Conservation (phyloP, 2,113 vertebrate genomes). For the Mus pahari region DNA sequence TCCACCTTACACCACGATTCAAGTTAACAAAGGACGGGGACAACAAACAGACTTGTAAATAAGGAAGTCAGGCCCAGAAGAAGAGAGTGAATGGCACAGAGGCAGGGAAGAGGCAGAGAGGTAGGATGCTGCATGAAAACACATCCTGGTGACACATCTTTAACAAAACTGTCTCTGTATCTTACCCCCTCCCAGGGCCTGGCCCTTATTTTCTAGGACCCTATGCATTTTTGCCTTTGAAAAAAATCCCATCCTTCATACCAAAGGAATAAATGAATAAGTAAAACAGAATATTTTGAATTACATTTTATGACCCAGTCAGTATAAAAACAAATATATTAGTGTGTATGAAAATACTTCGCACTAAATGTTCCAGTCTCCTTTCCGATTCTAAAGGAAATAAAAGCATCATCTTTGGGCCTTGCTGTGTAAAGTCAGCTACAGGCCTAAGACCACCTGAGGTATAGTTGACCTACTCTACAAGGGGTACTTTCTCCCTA, state of each 20-base stretch:
- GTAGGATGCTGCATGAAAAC: background rate
- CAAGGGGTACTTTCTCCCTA: background rate
- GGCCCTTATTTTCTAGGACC: background rate
- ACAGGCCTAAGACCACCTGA: background rate
- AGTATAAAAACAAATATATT: background rate
- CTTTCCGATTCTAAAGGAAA: slow-evolving; percentile 12
- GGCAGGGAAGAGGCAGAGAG: background rate
- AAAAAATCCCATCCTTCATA: background rate
- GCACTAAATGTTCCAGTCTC: background rate
- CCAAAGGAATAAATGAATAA: background rate
- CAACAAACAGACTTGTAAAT: slow-evolving; percentile 75
- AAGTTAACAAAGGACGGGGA: slow-evolving; percentile 31
- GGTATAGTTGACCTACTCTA: background rate
- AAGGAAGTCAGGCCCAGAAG: slow-evolving; percentile 68
- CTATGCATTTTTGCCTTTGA: slow-evolving; percentile 21
- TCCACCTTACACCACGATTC: slow-evolving; percentile 78
- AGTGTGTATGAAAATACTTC: slow-evolving; percentile 1
- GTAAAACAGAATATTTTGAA: slow-evolving; percentile 18
- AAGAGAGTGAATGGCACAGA: background rate
- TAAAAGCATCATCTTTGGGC: background rate
- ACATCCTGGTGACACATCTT: background rate
- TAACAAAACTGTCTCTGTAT: background rate
- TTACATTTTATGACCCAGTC: background rate
- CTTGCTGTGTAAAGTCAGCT: background rate
- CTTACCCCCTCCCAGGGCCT: background rate